These are phyloP conservation scores for Ptychobarbus kaznakovi DNA, from an alignment of 2,797 vertebrate species.

Conservation along the genomic window DNA sequence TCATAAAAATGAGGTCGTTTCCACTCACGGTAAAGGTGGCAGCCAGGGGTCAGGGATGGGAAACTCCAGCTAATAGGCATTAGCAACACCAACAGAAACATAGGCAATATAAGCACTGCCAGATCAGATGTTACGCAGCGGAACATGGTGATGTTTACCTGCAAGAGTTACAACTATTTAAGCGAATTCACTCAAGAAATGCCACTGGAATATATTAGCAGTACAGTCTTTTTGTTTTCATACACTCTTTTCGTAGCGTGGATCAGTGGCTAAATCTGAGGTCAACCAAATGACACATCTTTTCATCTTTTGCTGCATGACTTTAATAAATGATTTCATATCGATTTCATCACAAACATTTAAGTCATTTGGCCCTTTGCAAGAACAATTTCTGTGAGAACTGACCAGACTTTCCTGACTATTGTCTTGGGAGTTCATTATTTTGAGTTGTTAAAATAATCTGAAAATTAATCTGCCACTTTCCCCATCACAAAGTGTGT, in stretches of 20 bases:
- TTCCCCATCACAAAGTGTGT: conserved; percentile 54
- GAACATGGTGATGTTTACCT: conserved; percentile 72
- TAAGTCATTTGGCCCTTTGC: conserved; percentile 71
- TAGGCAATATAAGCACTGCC: conserved; percentile 69
- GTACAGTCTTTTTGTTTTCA: neutral
- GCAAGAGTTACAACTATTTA: conserved; percentile 45
- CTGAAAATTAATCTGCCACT: conserved; percentile 59
- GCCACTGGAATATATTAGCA: neutral
- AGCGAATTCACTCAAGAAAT: neutral
- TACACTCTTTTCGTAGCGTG: neutral
- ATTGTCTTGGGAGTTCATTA: conserved; percentile 67
- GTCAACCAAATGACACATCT: neutral
- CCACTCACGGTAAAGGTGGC: conserved; percentile 84
- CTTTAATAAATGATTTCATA: conserved; percentile 35
- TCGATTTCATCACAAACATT: conserved; percentile 60
- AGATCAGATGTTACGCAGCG: conserved; percentile 60
- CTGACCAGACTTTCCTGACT: conserved; percentile 60
- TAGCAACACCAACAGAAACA: conserved; percentile 71
- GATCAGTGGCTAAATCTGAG: neutral
- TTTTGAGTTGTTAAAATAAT: conserved; percentile 63
- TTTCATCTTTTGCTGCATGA: neutral
- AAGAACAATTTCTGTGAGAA: conserved; percentile 28
- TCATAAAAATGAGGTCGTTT: conserved; percentile 2
- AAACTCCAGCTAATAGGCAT: conserved; percentile 72
- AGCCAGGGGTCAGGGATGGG: conserved; percentile 78